A percentile compares a stretch with the other conserved stretches of the same genome.
Conservation (phyloP, 2,888 invertebrate species). For the Cinara cedri region DNA sequence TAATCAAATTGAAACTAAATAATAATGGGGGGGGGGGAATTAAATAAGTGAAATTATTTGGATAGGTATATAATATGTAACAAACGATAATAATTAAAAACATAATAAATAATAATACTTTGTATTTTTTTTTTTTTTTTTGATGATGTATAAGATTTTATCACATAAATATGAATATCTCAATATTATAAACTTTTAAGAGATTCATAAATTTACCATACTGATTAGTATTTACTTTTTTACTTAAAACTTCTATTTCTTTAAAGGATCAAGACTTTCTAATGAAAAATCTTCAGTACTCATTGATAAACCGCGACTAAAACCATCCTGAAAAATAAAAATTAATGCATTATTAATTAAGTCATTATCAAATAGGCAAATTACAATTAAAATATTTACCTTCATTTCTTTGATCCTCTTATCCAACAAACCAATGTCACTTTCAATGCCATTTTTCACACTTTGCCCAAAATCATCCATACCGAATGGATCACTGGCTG, state of each 20-base stretch:
- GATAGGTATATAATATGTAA: constrained; percentile 32
- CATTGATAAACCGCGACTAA: constrained; percentile 84
- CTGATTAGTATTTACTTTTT: background rate
- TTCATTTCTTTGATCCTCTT: constrained; percentile 86
- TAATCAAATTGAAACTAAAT: constrained; percentile 42
- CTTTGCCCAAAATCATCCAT: constrained; percentile 73
- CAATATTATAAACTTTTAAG: background rate
- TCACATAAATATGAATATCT: constrained; percentile 29
- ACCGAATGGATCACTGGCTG: constrained; percentile 77
- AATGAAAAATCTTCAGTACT: constrained; percentile 93
- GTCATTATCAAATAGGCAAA: constrained; percentile 16
- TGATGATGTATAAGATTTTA: constrained; percentile 31
- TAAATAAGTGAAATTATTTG: constrained; percentile 29
- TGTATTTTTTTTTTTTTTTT: constrained; percentile 44
- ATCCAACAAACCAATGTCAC: constrained; percentile 80
- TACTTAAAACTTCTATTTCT: constrained; percentile 66
- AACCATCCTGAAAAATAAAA: constrained; percentile 78
- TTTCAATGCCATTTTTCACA: constrained; percentile 66
- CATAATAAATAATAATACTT: constrained; percentile 56
- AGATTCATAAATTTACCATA: constrained; percentile 31
- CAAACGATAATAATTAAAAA: constrained; percentile 45
- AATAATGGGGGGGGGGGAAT: constrained; percentile 34
- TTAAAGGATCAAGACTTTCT: constrained; percentile 90
- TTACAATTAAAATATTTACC: constrained; percentile 65
- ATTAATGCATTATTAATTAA: constrained; percentile 25